A percentile compares a stretch with the other conserved stretches of the same genome.
phyloP scores from a whole-genome alignment of 2,113 vertebrate species.

The Lasiurus borealis region DNA sequence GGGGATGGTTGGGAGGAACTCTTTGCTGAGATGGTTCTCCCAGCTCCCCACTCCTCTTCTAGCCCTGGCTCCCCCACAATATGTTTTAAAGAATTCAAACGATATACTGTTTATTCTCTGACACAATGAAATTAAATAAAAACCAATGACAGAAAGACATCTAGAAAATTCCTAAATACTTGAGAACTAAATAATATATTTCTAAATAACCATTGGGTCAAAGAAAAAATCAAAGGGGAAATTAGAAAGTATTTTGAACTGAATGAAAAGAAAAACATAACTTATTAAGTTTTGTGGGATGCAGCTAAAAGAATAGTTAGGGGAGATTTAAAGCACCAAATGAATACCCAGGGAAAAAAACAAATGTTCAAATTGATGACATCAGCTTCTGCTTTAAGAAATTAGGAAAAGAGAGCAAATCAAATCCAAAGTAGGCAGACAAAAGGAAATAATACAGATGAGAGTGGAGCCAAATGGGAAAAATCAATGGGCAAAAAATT shows the following conservation, averaged over 20 bases:
- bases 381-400: constrained; percentile 16
- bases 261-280: constrained; percentile 52
- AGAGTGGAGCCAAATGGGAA: background rate
- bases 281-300: background rate
- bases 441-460: constrained; percentile 5
- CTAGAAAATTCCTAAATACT: constrained; percentile 48
- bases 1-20: too few relatives aligned
- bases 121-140: constrained; percentile 44
- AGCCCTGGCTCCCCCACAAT: background rate
- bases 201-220: constrained; percentile 42
- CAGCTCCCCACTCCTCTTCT: too few relatives aligned
- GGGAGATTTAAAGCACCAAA: constrained; percentile 2
- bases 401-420: constrained; percentile 12
- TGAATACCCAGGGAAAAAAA: background rate
- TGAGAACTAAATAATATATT: constrained; percentile 41
- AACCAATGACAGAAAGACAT: background rate
- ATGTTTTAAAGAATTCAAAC: constrained; percentile 46
- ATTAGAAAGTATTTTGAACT: constrained; percentile 41
- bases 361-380: constrained; percentile 20
- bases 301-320: background rate
- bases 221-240: constrained; percentile 43
- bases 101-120: background rate
- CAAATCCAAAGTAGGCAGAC: constrained; percentile 32
- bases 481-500: background rate
- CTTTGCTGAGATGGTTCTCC: background rate